A percentile compares a stretch with the other conserved stretches of the same genome.
Evolutionary conservation across 1,140 invertebrate species (phyloP).

Genomic region (Brachionus plicatilis): DNA sequence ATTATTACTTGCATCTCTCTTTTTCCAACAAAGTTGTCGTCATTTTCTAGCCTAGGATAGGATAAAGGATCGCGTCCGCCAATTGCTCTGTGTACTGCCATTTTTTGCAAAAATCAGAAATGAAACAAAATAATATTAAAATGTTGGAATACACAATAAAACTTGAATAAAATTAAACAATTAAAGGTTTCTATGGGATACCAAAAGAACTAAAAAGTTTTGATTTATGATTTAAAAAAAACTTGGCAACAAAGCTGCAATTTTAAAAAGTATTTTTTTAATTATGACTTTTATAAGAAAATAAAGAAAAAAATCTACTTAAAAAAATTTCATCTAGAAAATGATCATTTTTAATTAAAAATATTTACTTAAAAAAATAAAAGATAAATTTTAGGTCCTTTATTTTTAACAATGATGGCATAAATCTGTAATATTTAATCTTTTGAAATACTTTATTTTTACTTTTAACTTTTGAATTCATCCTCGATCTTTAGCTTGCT

Average conservation of each 20-base stretch:
- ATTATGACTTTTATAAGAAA: neutral
- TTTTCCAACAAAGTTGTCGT: conserved; percentile 47
- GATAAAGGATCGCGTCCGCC: conserved; percentile 49
- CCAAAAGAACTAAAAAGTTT: neutral
- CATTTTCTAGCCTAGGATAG: conserved; percentile 50
- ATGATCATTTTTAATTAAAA: neutral
- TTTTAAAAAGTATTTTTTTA: neutral
- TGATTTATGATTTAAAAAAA: conserved; percentile 31
- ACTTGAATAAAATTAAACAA: conserved; percentile 16
- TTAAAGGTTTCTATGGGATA: conserved; percentile 25
- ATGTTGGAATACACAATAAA: conserved; percentile 9
- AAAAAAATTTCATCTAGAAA: neutral
- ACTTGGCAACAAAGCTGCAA: neutral
- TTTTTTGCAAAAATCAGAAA: neutral
- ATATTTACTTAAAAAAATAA: no score
- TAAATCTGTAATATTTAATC: no score
- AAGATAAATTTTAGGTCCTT: no score
- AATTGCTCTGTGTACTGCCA: conserved; percentile 39
- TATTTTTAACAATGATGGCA: no score
- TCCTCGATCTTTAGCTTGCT: no score
- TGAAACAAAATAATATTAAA: neutral
- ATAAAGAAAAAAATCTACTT: neutral
- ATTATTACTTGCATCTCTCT: conserved; percentile 44
- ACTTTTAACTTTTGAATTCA: no score
- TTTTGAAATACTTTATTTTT: no score